Conservation (phyloP, 2,888 invertebrate genomes). For the Abrostola tripartita region DNA sequence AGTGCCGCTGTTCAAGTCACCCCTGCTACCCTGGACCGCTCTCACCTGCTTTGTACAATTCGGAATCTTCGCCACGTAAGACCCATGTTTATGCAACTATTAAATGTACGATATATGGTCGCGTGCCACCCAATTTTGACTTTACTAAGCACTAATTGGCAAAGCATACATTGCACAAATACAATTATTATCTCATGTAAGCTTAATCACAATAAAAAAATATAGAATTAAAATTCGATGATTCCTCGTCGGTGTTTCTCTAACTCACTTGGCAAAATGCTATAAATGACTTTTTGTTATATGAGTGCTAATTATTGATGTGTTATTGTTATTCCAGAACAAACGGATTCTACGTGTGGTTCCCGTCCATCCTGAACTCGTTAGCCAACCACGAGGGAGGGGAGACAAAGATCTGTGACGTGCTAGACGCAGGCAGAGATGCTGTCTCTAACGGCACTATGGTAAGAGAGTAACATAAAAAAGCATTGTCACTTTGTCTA, state of each 20-base stretch:
- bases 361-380: slow-evolving; percentile 88
- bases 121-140: not conserved
- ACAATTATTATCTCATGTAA: too few species aligned
- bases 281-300: too few species aligned
- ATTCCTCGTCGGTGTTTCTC: too few species aligned
- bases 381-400: slow-evolving; percentile 78
- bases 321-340: slow-evolving; percentile 73
- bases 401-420: slow-evolving; percentile 80
- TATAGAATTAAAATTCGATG: too few species aligned
- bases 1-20: slow-evolving; percentile 85
- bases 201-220: too few species aligned
- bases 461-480: slow-evolving; percentile 56
- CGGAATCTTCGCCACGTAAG: slow-evolving; percentile 91
- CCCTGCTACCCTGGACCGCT: slow-evolving; percentile 86
- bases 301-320: too few species aligned
- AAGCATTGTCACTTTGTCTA: not conserved
- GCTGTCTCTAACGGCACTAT: slow-evolving; percentile 66
- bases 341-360: slow-evolving; percentile 89
- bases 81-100: slow-evolving; percentile 22
- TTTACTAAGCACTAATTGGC: too few species aligned
- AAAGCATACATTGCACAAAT: too few species aligned
- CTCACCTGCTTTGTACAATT: slow-evolving; percentile 90
- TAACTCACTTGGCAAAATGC: too few species aligned
- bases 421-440: slow-evolving; percentile 70
- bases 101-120: not conserved